Percentiles rank a stretch among this genome's conserved stretches.
Evolutionary conservation across 2,888 invertebrate genomes (phyloP).

Genomic region (Nebria brevicollis): DNA sequence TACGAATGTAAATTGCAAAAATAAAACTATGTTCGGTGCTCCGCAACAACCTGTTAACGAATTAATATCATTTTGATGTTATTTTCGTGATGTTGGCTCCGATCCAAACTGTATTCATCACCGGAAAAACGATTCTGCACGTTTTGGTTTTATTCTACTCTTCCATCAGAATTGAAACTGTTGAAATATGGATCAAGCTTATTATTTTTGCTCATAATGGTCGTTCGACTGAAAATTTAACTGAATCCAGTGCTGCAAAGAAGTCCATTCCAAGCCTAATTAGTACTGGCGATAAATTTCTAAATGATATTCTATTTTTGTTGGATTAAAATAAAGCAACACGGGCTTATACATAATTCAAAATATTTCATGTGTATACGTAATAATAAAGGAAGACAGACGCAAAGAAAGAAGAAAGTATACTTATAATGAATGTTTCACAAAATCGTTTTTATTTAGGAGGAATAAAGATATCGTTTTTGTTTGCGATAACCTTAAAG

Average conservation of each 20-base stretch:
- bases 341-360: too few species aligned
- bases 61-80: slow-evolving; percentile 32
- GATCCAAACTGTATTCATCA: slow-evolving; percentile 33
- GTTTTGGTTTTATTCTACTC: slow-evolving; percentile 12
- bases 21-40: background rate
- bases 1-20: background rate
- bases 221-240: slow-evolving; percentile 6
- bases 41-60: slow-evolving; percentile 36
- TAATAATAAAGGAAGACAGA: too few species aligned
- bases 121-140: slow-evolving; percentile 31
- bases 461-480: background rate
- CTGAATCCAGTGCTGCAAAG: slow-evolving; percentile 29
- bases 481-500: background rate
- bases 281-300: slow-evolving; percentile 40
- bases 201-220: background rate
- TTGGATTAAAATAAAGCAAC: background rate
- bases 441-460: background rate
- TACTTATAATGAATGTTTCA: background rate
- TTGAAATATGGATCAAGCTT: slow-evolving; percentile 26
- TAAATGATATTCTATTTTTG: slow-evolving; percentile 38
- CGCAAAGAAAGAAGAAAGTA: background rate
- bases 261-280: slow-evolving; percentile 37
- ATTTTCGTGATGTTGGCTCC: slow-evolving; percentile 35
- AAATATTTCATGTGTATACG: too few species aligned
- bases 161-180: slow-evolving; percentile 8